These are phyloP conservation scores for Coccyzus lansbergi DNA, from an alignment of 2,797 vertebrate species.

Conservation along the genomic window DNA sequence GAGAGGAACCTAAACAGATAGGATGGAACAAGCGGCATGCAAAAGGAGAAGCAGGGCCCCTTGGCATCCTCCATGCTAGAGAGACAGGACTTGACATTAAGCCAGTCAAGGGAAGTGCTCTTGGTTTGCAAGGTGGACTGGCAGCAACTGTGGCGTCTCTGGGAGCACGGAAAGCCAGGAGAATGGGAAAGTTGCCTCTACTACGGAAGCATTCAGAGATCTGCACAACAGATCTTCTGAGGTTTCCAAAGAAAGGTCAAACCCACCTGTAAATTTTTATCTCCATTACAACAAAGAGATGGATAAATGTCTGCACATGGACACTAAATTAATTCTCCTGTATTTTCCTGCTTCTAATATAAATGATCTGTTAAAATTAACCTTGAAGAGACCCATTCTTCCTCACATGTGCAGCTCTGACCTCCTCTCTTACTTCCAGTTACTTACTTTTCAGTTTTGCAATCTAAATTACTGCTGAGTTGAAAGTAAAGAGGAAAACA, in stretches of 20 bases:
- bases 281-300: not conserved
- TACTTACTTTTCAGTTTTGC: not conserved
- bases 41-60: constrained; percentile 27
- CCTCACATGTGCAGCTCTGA: not conserved
- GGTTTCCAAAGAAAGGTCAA: not conserved
- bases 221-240: not conserved
- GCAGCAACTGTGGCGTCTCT: not conserved
- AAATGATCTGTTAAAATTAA: not conserved
- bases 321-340: not conserved
- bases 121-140: rapidly evolving
- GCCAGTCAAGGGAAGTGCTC: not conserved
- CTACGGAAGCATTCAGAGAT: not conserved
- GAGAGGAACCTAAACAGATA: not conserved
- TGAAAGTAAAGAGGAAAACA: not conserved
- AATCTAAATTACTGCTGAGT: not conserved
- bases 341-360: not conserved
- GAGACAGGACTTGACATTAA: not conserved
- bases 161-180: not conserved
- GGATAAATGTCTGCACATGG: not conserved
- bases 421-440: not conserved
- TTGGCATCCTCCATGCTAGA: not conserved
- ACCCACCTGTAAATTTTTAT: not conserved
- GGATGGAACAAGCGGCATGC: not conserved
- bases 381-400: not conserved
- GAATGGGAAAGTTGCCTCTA: not conserved